Conservation (phyloP, 2,888 invertebrate genomes). For the Anticlea derivata region DNA sequence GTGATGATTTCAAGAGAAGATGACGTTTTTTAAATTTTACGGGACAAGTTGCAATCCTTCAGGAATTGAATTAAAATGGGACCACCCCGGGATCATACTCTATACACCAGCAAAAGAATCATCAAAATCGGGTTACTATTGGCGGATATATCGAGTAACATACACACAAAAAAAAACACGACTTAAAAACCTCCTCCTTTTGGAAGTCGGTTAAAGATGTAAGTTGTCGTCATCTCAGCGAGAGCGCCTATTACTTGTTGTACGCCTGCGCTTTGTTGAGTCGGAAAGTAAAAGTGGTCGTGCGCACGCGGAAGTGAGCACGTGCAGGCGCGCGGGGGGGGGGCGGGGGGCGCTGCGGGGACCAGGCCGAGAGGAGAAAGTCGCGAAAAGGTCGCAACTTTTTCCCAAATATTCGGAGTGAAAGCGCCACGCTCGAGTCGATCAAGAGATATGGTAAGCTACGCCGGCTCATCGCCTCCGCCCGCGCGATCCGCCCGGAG, state of each 20-base stretch:
- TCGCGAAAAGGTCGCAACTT: constrained; percentile 81
- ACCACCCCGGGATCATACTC: no score
- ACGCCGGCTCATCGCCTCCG: not conserved
- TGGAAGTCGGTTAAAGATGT: no score
- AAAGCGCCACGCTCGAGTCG: constrained; percentile 69
- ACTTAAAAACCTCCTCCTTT: no score
- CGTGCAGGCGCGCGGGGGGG: constrained; percentile 47
- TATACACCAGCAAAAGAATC: no score
- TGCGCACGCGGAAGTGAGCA: constrained; percentile 70
- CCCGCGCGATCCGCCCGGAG: not conserved
- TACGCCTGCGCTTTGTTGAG: constrained; percentile 42
- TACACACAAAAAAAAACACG: no score
- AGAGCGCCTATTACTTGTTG: constrained; percentile 2
- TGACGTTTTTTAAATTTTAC: no score
- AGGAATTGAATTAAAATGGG: no score
- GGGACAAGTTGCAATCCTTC: no score
- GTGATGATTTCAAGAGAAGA: no score
- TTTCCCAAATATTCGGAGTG: constrained; percentile 83
- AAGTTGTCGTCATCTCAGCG: constrained; percentile 10
- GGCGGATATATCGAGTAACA: no score
- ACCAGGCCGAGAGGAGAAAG: constrained; percentile 66
- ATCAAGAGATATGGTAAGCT: constrained; percentile 51
- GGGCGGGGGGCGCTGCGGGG: constrained; percentile 27
- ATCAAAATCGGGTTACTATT: no score
- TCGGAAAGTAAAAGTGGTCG: constrained; percentile 78